Percentiles rank a stretch among this genome's conserved stretches.
Evolutionary conservation across 1,140 invertebrate species (phyloP).

Genomic region (Camponotus floridanus): DNA sequence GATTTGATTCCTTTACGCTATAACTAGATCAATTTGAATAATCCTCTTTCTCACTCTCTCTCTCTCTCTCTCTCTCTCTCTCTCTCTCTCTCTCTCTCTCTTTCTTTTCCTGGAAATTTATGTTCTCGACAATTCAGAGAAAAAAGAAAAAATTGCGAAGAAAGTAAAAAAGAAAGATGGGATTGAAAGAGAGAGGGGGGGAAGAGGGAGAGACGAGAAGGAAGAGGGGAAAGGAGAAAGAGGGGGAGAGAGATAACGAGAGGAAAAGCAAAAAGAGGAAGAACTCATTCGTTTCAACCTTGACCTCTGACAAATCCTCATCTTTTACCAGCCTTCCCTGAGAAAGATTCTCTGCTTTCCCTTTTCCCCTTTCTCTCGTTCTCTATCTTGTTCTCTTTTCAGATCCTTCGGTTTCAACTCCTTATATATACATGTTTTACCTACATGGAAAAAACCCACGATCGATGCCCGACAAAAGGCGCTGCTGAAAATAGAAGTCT

Average conservation of each 20-base stretch:
- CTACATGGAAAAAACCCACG: conserved; percentile 56
- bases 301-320: conserved; percentile 63
- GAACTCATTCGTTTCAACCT: conserved; percentile 66
- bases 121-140: background rate
- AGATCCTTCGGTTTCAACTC: conserved; percentile 18
- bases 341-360: background rate
- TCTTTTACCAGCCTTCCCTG: conserved; percentile 7
- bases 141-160: background rate
- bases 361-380: background rate
- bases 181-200: background rate
- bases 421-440: conserved; percentile 42
- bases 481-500: conserved; percentile 68
- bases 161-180: too few relatives aligned
- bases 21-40: background rate
- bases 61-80: too few relatives aligned
- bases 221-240: background rate
- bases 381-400: background rate
- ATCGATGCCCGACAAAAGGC: conserved; percentile 68
- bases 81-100: too few relatives aligned
- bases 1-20: background rate
- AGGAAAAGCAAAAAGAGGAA: conserved; percentile 35
- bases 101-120: background rate
- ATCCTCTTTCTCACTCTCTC: background rate
- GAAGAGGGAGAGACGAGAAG: too few relatives aligned
- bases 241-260: conserved; percentile 29